Evolutionary conservation across 2,113 vertebrate genomes (phyloP), one percentile per base, ranked within the genome.

Genomic region (Cinclus mexicanus): DNA sequence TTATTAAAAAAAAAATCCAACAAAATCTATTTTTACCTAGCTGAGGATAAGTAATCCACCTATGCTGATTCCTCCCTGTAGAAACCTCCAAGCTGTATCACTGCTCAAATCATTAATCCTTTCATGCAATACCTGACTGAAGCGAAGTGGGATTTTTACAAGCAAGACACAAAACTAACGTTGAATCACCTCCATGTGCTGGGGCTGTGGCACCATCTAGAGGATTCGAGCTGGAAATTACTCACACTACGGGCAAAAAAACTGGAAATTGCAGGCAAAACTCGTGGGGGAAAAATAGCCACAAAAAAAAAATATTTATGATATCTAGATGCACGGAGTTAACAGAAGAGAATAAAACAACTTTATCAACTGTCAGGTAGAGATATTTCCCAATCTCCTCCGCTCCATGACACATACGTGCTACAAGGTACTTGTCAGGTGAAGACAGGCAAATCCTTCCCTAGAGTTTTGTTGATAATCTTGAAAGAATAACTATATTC

Each of bases 141-240:
- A 39, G 69, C 8, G 78, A 79, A 39, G 69, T 9, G 80, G 59
- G 70, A 67, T 79, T 95, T 85, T 55, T 94, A 78, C 80, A 86
- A 94, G 89, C 61, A 69, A 87, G 93, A 82, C 70, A 74, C 92
- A 69, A 84, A 81, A 29, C 10, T 12, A 13, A n/a, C 0, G 1
- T 11, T 1, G 55, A 68, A 37, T 47, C 50, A 7, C 18, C 52
- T 74, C 60, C 21, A 2, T 97, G 90, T 79, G 67, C 87, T 95
- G 75, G 94, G 81, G 68, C 94, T 84, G 74, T 94, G 96, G 97
- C 97, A 97, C 98, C 98, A 98, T 95, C 98, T 98, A 98, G 97
- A 94, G 98, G 98, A 72, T 12, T 10, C 4, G 9, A 44, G 8
- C 6, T 52, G 53, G 94, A 84, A 97, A 59, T 41, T n/a, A 97